Evolutionary conservation across 2,113 vertebrate species (phyloP), one percentile per base, ranked within the genome.

Genomic region (Aplodontia rufa): DNA sequence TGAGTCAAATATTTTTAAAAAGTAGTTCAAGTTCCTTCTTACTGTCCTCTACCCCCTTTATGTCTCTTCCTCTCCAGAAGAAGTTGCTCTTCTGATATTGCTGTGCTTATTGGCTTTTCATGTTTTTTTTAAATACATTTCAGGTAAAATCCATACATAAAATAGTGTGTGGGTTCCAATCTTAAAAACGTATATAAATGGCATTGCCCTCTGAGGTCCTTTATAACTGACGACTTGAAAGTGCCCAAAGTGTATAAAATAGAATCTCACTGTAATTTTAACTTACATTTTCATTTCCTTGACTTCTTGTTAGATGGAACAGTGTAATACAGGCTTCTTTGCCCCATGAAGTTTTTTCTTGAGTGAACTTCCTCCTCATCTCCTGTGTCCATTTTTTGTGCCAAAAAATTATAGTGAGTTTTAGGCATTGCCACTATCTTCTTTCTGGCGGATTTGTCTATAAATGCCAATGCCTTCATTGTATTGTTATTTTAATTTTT

Each of bases 161-260:
- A 90, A 81, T 17, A 49, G 20, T 62, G 6, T 40, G 17, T 87
- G 71, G 51, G 30, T 72, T 87, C 71, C 26, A 47, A 47, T 66
- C n/a, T 94, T 88, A 85, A 69, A 55, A 84, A 87, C 69, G 45
- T 84, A 68, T 49, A 74, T 40, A 60, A 75, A 30, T 78, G 49
- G 6, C 55, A 40, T 68, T 60, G 9, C 45, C 79, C 11, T 60
- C 53, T 58, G 32, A 66, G 40, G 51, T 17, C 26, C 60, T 90
- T 66, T 55, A 75, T 13, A 55, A 78, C 45, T 93, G 76, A 45
- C 90, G 64, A 87, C 90, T 35, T 92, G 94, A 66, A 72, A 80
- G 62, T 74, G 42, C 37, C 49, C 49, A 30, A 51, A 58, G 53
- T 55, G n/a, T 64, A 51, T 82, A 62, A 76, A 76, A 80, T 55